Percentiles rank a stretch among this genome's conserved stretches.
These are phyloP conservation scores for Coracias cyanogaster DNA, from an alignment of 2,797 vertebrate genomes.

Conservation along the genomic window DNA sequence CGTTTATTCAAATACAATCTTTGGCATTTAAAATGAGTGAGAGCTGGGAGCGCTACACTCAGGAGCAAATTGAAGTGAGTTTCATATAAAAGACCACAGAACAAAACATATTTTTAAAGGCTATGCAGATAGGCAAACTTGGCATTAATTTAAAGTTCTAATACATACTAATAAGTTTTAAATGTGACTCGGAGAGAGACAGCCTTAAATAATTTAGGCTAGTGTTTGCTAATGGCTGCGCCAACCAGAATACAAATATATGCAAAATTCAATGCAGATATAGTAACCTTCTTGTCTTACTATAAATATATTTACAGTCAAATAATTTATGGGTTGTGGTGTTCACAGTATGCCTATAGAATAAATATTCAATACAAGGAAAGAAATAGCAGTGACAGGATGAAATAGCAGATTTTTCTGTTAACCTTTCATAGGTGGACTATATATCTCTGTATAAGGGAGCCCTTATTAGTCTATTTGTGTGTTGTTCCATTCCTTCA, in stretches of 20 bases:
- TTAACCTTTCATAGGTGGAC: slow-evolving; percentile 30
- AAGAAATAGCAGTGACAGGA: neutral
- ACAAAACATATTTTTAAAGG: slow-evolving; percentile 32
- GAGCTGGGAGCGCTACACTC: neutral
- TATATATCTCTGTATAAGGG: neutral
- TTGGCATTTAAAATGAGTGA: neutral
- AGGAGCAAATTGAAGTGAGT: neutral
- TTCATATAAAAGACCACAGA: neutral
- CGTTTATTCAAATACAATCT: neutral
- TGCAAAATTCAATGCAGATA: slow-evolving; percentile 60
- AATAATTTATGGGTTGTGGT: slow-evolving; percentile 49
- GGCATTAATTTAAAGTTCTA: slow-evolving; percentile 73
- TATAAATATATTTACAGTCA: slow-evolving; percentile 58
- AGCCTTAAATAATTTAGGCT: slow-evolving; percentile 71
- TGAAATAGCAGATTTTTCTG: slow-evolving; percentile 30
- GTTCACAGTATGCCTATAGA: slow-evolving; percentile 13
- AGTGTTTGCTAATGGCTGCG: slow-evolving; percentile 57
- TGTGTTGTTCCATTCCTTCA: neutral
- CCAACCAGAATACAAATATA: slow-evolving; percentile 55
- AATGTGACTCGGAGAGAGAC: slow-evolving; percentile 35
- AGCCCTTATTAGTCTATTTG: slow-evolving; percentile 50
- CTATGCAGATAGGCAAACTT: slow-evolving; percentile 31
- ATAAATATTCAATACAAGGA: slow-evolving; percentile 48
- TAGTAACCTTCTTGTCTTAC: slow-evolving; percentile 61
- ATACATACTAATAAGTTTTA: slow-evolving; percentile 70